Evolutionary conservation across 1,140 invertebrate genomes (phyloP), one percentile per base, ranked within the genome.

Genomic region (Drosophila nigrodunni): DNA sequence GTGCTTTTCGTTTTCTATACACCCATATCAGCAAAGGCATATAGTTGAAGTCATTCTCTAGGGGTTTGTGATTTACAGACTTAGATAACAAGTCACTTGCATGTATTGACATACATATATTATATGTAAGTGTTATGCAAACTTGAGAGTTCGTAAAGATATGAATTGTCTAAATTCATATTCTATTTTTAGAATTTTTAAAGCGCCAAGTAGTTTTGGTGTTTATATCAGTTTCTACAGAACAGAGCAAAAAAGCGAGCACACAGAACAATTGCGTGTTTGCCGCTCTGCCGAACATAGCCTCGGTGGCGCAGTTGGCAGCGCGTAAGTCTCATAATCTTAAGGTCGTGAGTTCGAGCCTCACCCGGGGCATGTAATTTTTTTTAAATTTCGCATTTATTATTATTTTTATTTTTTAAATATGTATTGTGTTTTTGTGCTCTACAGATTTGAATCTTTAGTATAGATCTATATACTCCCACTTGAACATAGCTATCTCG

Each of bases 261-360:
- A 67, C 54, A 52, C 37, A 69, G 43, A 61, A 69, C 57, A 73
- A 74, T 65, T 70, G 43, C 10, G 54, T 25, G 66, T 71, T 75
- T 70, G 60, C 1, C 60, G 60, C 41, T 13, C 30, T 0, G 18
- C 0, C 11, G 3, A 3, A 8, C 59, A 77, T 68, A 60, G 96
- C 96, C 95, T 97, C 96, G 96, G 95, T 97, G 95, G 96, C 96
- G 96, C 96, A 97, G 96, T 96, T 95, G 96, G 96, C 95, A 97
- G 96, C 96, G 96, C 96, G 96, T 97, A 96, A 97, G 96, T 97
- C 96, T 97, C 96, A 97, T 97, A 97, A 97, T 97, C 96, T 97
- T 96, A 97, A 97, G 96, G 96, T 97, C 97, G 96, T 97, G 96
- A 97, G 96, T 97, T 97, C 96, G 96, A 97, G 96, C 96, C 96